Evolutionary conservation across 2,888 invertebrate species (phyloP).

Genomic region (Tuta absoluta): DNA sequence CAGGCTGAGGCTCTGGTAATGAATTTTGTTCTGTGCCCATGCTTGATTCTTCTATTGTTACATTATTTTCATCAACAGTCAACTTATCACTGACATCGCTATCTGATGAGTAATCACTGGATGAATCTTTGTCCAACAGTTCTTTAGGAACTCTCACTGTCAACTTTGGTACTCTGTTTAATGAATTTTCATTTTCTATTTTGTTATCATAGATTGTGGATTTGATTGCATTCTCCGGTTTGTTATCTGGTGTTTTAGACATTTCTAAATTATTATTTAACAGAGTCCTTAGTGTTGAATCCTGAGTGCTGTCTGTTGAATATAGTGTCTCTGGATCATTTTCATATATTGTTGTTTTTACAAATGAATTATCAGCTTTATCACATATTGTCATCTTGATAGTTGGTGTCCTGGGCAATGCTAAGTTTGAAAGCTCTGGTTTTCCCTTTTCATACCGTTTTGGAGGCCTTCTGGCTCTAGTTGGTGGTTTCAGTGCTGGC

Average conservation of each 20-base stretch:
- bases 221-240: slow-evolving; percentile 65
- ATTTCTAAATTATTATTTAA: slow-evolving; percentile 69
- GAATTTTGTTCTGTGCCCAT: slow-evolving; percentile 34
- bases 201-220: slow-evolving; percentile 77
- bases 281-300: slow-evolving; percentile 50
- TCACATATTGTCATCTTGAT: slow-evolving; percentile 79
- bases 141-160: slow-evolving; percentile 85
- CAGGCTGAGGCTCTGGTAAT: slow-evolving; percentile 35
- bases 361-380: slow-evolving; percentile 74
- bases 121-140: slow-evolving; percentile 77
- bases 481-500: slow-evolving; percentile 64
- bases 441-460: slow-evolving; percentile 68
- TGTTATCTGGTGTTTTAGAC: slow-evolving; percentile 55
- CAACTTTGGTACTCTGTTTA: slow-evolving; percentile 84
- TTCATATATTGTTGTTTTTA: slow-evolving; percentile 72
- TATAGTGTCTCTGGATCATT: slow-evolving; percentile 61
- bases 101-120: slow-evolving; percentile 78
- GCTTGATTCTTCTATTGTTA: slow-evolving; percentile 43
- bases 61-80: slow-evolving; percentile 78
- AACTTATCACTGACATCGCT: slow-evolving; percentile 83
- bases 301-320: slow-evolving; percentile 19
- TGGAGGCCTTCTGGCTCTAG: slow-evolving; percentile 66
- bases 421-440: slow-evolving; percentile 42
- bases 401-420: slow-evolving; percentile 57
- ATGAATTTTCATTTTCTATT: slow-evolving; percentile 66